Percentiles rank a stretch among this genome's conserved stretches.
Evolutionary conservation across 2,797 vertebrate genomes (phyloP).

Genomic region (Pipistrellus nathusii): DNA sequence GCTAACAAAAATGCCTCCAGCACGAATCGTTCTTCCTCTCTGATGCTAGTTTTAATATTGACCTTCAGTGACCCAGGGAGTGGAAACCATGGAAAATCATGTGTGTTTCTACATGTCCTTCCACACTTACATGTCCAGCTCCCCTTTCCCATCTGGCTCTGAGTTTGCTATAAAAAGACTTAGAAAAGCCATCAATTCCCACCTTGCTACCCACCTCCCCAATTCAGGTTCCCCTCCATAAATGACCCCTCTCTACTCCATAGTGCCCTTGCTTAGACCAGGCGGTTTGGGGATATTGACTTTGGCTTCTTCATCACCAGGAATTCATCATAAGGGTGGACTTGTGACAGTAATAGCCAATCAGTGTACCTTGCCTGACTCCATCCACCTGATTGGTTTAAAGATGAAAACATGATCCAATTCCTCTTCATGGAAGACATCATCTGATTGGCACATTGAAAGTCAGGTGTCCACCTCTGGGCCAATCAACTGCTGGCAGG

Average conservation of each 20-base stretch:
- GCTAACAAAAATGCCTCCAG: neutral
- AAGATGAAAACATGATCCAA: neutral
- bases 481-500: neutral
- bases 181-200: neutral
- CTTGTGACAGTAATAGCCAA: neutral
- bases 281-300: too few species aligned
- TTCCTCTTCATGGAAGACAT: neutral
- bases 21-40: neutral
- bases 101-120: neutral
- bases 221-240: neutral
- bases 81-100: neutral
- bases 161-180: neutral
- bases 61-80: neutral
- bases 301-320: neutral
- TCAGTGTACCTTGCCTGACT: neutral
- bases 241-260: neutral
- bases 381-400: neutral
- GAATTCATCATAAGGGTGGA: neutral
- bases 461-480: neutral
- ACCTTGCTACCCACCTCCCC: neutral
- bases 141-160: neutral
- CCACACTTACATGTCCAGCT: too few species aligned
- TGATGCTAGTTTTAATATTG: neutral
- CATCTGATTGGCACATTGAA: neutral
- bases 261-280: neutral